Base-by-base conservation (phyloP, 2,888 invertebrate genomes). In the Isotomurus palustris region DNA sequence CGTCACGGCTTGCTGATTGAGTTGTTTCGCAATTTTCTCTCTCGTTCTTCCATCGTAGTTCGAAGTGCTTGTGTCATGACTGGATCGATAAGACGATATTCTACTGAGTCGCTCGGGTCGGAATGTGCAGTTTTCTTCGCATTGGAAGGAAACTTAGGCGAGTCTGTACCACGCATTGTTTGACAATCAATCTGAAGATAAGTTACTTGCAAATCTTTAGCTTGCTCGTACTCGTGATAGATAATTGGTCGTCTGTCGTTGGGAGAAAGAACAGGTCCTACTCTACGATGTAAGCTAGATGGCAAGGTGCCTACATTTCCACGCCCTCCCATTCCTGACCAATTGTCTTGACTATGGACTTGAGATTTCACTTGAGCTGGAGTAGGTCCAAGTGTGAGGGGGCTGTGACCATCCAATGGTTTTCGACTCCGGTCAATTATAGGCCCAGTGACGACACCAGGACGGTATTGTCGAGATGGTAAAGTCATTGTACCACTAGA, bases 121-220 rank as follows among this genome's bases (percentile, higher is more conserved):
- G 54, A 28, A 8, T 51, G 22, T 6, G 14, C 21, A 22, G 10
- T 17, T 3, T 17, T 10, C n/a, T 28, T 28, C 17, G 19, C 45
- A 3, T 25, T 25, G 8, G 54, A 45, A 43, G 56, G 61, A 3
- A 55, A 38, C 41, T 60, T 62, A 2, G 53, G 54, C 2, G 56
- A 52, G 28, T 57, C 57, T 14, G 41, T 32, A 24, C 62, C 61
- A 8, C 47, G 51, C 21, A 50, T 58, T 10, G 53, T n/a, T 21
- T 63, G 62, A 35, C 66, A 64, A 49, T 71, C 68, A 50, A 71
- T 68, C 52, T 68, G 68, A 38, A 68, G 60, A 56, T 71, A 71
- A 6, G 66, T 67, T 29, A 64, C 66, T 36, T 52, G 58, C 10
- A 68, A 56, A 52, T 67, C 66, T 27, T 58, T 55, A 8, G 59